phyloP scores from a whole-genome alignment of 2,888 invertebrate species.

The Rhagonycha fulva region DNA sequence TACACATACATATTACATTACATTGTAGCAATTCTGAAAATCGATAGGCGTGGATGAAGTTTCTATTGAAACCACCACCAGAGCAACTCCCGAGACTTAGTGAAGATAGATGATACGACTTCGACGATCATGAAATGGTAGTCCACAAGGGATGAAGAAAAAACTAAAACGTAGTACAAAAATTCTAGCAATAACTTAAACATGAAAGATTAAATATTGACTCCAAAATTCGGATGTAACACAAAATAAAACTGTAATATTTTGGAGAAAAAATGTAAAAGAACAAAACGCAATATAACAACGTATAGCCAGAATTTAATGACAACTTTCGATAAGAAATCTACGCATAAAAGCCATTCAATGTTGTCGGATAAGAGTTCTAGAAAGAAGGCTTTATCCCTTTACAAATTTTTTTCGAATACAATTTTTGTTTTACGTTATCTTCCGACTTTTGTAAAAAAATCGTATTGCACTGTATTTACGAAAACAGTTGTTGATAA shows the following conservation, averaged over 20 bases:
- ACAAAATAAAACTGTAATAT: background rate
- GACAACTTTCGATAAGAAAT: conserved; percentile 2
- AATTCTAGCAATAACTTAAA: background rate
- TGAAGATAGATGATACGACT: conserved; percentile 16
- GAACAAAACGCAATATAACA: background rate
- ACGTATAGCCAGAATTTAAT: background rate
- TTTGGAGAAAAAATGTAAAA: background rate
- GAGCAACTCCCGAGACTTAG: conserved; percentile 13
- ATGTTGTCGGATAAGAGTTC: background rate
- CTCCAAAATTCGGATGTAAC: background rate
- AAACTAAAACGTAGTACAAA: background rate
- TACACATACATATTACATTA: conserved; percentile 10
- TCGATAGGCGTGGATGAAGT: conserved; percentile 22
- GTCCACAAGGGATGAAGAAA: background rate
- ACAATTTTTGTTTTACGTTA: background rate
- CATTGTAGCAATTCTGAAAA: conserved; percentile 15
- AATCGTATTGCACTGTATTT: background rate
- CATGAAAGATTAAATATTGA: background rate
- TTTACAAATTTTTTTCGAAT: background rate
- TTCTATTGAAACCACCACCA: conserved; percentile 25
- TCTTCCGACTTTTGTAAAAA: background rate
- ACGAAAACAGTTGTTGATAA: background rate
- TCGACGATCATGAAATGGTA: conserved; percentile 18
- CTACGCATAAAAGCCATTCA: background rate
- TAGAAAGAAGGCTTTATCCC: background rate